phyloP scores from a whole-genome alignment of 2,113 vertebrate species.

The Carassius carassius region DNA sequence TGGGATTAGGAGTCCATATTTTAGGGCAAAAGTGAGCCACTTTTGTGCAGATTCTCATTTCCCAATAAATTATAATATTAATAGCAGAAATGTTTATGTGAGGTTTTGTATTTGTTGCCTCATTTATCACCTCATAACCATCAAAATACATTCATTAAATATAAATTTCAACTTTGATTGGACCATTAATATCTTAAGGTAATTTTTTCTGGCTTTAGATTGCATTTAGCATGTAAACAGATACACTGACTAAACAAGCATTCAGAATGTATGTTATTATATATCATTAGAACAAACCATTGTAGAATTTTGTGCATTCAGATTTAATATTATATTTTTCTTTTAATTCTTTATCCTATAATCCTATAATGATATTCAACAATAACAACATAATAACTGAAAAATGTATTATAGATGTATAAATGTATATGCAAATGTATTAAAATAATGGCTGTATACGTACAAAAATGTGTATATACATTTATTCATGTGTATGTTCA shows the following conservation, averaged over 20 bases:
- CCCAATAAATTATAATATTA: not conserved
- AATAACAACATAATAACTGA: not conserved
- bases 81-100: not conserved
- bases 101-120: not conserved
- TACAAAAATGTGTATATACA: too few relatives aligned
- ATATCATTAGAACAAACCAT: not conserved
- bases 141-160: not conserved
- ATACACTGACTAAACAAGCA: not conserved
- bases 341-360: too few relatives aligned
- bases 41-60: not conserved
- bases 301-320: not conserved
- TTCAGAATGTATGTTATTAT: not conserved
- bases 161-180: too few relatives aligned
- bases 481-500: not conserved
- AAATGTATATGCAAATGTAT: not conserved
- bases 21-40: not conserved
- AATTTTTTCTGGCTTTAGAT: too few relatives aligned
- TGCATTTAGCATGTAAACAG: not conserved
- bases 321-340: not conserved
- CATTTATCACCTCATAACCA: not conserved
- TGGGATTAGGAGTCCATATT: not conserved
- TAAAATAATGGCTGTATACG: not conserved
- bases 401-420: not conserved
- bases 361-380: too few relatives aligned
- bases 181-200: too few relatives aligned